Base-by-base conservation (phyloP, 37 sponge, comb jelly and placozoan species). In the Agelas oroides region DNA sequence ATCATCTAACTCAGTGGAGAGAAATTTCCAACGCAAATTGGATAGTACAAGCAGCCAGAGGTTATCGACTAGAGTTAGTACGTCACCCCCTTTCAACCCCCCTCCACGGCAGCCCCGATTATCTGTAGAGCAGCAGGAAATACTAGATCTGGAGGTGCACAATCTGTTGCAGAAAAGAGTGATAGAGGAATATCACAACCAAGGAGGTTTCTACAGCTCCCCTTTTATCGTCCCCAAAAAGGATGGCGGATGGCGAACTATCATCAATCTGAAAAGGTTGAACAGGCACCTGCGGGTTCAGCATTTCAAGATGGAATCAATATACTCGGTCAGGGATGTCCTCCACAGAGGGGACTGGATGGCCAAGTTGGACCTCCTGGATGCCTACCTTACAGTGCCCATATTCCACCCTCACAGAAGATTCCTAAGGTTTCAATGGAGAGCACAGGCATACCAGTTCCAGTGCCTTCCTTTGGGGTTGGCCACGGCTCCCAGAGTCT, bases 151-250 rank as follows among this genome's bases (percentile, higher is more conserved):
- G n/a, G n/a, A n/a, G n/a, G n/a, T n/a, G n/a, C n/a, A n/a, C n/a
- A n/a, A n/a, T n/a, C n/a, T n/a, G n/a, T n/a, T n/a, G n/a, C n/a
- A n/a, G n/a, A n/a, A n/a, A n/a, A n/a, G n/a, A n/a, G n/a, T n/a
- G n/a, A n/a, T n/a, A n/a, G n/a, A n/a, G n/a, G n/a, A n/a, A n/a
- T n/a, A n/a, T n/a, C 12, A 19, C 58, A 18, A 19, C 18, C 58
- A 18, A 65, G 12, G 23, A 40, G 71, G 12, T 77, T n/a, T 36
- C 40, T 36, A 59, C 77, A 77, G 77, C 64, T 19, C 27, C 37
- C 58, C 60, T 8, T 74, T 74, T 74, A 8, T 60, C 23, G 62
- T 77, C 16, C 77, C 77, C 60, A 77, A 77, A 38, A 77, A 59
- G 64, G 64, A 77, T 32, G 77, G 62, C 16, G 72, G 72, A 36